phyloP scores from a whole-genome alignment of 2,888 invertebrate genomes.

The Nasonovia ribisnigri region DNA sequence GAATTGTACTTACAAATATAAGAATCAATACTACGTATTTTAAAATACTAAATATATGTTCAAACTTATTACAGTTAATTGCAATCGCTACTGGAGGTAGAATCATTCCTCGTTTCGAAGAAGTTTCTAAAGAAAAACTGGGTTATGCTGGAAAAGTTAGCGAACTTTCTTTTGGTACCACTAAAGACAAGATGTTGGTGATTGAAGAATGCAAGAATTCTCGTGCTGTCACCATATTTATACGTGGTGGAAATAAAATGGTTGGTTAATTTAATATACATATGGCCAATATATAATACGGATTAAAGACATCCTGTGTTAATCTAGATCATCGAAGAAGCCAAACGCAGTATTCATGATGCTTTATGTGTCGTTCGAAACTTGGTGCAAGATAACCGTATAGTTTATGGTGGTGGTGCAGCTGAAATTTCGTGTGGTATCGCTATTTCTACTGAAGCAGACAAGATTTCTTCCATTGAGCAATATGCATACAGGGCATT shows the following conservation, averaged over 20 bases:
- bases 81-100: conserved; percentile 99
- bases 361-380: conserved; percentile 82
- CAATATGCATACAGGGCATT: conserved; percentile 98
- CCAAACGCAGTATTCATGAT: conserved; percentile 81
- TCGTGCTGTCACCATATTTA: conserved; percentile 95
- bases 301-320: neutral
- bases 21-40: neutral
- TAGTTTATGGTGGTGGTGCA: conserved; percentile 98
- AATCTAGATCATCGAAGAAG: conserved; percentile 79
- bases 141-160: conserved; percentile 93
- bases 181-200: conserved; percentile 95
- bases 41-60: neutral
- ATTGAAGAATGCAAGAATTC: conserved; percentile 98
- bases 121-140: conserved; percentile 91
- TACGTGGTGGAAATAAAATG: conserved; percentile 91
- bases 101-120: conserved; percentile 98
- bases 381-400: conserved; percentile 78
- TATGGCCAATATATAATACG: conserved; percentile 45
- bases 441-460: conserved; percentile 89
- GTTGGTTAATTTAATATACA: conserved; percentile 71
- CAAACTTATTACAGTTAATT: conserved; percentile 76
- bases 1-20: neutral
- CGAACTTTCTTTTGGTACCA: conserved; percentile 95
- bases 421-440: conserved; percentile 95
- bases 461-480: conserved; percentile 87